Evolutionary conservation across 1,140 invertebrate species (phyloP).

Genomic region (Pseudomyrmex cubaensis): DNA sequence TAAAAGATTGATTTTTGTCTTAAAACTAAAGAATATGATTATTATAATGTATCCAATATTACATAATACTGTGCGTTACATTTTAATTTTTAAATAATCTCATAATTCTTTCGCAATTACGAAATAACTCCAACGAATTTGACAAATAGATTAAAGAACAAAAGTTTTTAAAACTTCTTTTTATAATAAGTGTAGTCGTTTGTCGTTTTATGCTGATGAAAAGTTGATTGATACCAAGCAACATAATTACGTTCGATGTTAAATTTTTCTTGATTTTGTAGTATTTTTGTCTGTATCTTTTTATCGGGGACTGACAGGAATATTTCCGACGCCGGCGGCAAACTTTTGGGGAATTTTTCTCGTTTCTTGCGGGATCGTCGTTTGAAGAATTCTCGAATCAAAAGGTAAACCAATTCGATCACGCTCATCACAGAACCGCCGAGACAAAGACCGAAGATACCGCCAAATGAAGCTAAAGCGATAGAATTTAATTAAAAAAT

Average conservation of each 20-base stretch:
- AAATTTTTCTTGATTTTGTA: neutral
- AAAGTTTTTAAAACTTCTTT: no score
- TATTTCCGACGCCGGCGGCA: constrained; percentile 62
- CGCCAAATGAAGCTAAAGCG: constrained; percentile 80
- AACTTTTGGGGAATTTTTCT: neutral
- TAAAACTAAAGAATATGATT: no score
- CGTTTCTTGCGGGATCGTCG: neutral
- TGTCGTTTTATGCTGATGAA: neutral
- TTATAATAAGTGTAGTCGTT: neutral
- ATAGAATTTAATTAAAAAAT: neutral
- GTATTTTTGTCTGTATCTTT: neutral
- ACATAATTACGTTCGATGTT: constrained; percentile 8
- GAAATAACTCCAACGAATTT: no score
- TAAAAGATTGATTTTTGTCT: no score
- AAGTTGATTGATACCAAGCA: neutral
- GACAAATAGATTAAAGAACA: no score
- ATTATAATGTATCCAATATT: no score
- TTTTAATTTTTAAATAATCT: no score
- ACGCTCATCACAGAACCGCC: constrained; percentile 80
- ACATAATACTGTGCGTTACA: no score
- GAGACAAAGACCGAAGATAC: constrained; percentile 81
- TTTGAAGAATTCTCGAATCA: neutral
- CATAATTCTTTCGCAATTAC: no score
- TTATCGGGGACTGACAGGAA: constrained; percentile 33
- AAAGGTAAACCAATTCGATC: constrained; percentile 78